These are phyloP conservation scores for Ochropleura leucogaster DNA, from an alignment of 2,888 invertebrate species.

Conservation along the genomic window DNA sequence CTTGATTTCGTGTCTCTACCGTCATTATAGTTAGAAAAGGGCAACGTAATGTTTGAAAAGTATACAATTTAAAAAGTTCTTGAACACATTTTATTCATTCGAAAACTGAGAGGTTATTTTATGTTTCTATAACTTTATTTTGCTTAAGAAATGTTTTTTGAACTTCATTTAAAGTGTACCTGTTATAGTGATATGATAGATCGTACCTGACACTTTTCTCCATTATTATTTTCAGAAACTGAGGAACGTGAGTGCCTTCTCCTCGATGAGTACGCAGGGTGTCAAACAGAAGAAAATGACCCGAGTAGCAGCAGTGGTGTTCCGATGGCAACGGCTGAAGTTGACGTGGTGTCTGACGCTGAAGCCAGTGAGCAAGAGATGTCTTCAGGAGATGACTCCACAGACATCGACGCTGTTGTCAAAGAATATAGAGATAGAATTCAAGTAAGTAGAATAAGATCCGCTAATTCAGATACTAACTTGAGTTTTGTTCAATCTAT, in stretches of 20 bases:
- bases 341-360: slow-evolving; percentile 81
- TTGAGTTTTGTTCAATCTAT: too few species aligned
- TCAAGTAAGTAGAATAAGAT: slow-evolving; percentile 84
- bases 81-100: background rate
- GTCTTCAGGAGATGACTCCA: slow-evolving; percentile 91
- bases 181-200: background rate
- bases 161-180: background rate
- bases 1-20: background rate
- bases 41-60: background rate
- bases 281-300: slow-evolving; percentile 81
- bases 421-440: slow-evolving; percentile 94
- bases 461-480: too few species aligned
- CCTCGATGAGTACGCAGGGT: slow-evolving; percentile 89
- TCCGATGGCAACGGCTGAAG: slow-evolving; percentile 77
- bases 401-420: slow-evolving; percentile 94
- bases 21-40: background rate
- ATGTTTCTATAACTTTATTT: background rate
- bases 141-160: background rate
- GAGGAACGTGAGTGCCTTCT: slow-evolving; percentile 91
- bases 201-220: background rate
- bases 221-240: slow-evolving; percentile 75
- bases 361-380: slow-evolving; percentile 91
- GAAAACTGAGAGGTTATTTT: background rate
- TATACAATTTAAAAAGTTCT: background rate
- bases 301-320: slow-evolving; percentile 79